A percentile compares a stretch with the other conserved stretches of the same genome.
These are phyloP conservation scores for Allophyes oxyacanthae DNA, from an alignment of 2,888 invertebrate genomes.

Conservation along the genomic window DNA sequence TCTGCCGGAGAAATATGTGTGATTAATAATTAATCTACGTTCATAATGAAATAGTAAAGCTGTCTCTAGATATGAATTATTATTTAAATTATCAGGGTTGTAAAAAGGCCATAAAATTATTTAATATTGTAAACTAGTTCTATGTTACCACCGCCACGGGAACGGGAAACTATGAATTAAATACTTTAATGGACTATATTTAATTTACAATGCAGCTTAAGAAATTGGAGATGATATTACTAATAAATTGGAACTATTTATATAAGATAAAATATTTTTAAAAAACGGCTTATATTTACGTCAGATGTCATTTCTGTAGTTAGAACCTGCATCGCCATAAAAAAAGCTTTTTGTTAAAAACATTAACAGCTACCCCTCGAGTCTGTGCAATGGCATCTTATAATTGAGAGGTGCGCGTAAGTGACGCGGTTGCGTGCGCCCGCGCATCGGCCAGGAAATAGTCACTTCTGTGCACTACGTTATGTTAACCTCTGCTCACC, in stretches of 20 bases:
- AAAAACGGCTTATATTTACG: too few relatives aligned
- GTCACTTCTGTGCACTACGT: constrained; percentile 8
- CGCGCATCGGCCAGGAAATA: constrained; percentile 19
- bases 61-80: constrained; percentile 36
- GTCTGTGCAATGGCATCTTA: constrained; percentile 36
- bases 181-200: too few relatives aligned
- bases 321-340: too few relatives aligned
- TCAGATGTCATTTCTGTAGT: too few relatives aligned
- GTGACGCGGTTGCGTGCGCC: constrained; percentile 34
- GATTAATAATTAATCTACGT: constrained; percentile 49
- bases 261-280: too few relatives aligned
- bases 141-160: background rate
- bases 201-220: too few relatives aligned
- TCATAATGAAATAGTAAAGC: constrained; percentile 42
- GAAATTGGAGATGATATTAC: too few relatives aligned
- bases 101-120: constrained; percentile 12
- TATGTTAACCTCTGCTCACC: constrained; percentile 4
- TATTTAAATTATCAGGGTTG: constrained; percentile 32
- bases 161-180: too few relatives aligned
- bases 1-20: constrained; percentile 36
- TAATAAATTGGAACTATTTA: too few relatives aligned
- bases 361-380: too few relatives aligned
- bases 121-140: constrained; percentile 12
- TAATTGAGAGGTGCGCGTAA: constrained; percentile 45
- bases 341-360: too few relatives aligned